These are phyloP conservation scores for Acanthisitta chloris DNA, from an alignment of 2,113 vertebrate genomes.

Conservation along the genomic window DNA sequence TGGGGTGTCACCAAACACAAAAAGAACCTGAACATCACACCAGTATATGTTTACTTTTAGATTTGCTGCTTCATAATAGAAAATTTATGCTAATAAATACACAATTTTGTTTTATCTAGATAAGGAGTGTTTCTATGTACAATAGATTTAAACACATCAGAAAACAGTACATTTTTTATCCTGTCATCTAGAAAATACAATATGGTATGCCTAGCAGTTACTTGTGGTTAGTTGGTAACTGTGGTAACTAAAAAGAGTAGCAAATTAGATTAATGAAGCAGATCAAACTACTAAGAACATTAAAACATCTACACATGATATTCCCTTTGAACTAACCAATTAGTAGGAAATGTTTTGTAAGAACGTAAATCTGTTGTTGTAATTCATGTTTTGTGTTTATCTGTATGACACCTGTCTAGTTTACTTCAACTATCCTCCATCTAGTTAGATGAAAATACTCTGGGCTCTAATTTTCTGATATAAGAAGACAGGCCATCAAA, in stretches of 20 bases:
- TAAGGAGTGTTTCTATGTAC: not conserved
- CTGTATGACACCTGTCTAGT: not conserved
- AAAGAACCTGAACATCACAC: not conserved
- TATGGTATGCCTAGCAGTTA: not conserved
- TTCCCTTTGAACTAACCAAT: not conserved
- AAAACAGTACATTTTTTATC: not conserved
- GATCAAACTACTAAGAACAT: not conserved
- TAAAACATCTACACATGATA: accelerated
- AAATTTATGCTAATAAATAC: not conserved
- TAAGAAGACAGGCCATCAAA: not conserved
- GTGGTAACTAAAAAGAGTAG: not conserved
- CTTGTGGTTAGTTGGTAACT: not conserved
- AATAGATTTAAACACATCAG: not conserved
- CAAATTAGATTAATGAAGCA: not conserved
- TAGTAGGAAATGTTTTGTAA: not conserved
- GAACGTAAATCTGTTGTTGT: not conserved
- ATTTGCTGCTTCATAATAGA: not conserved
- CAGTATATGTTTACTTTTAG: not conserved
- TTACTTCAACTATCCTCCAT: not conserved
- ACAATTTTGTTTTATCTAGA: not conserved
- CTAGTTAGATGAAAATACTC: not conserved
- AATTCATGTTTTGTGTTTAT: not conserved
- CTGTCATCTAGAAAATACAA: not conserved
- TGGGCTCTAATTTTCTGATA: not conserved
- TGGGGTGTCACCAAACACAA: accelerated